A percentile compares a stretch with the other conserved stretches of the same genome.
Conservation (phyloP, 2,113 vertebrate species). For the Mirza zaza region DNA sequence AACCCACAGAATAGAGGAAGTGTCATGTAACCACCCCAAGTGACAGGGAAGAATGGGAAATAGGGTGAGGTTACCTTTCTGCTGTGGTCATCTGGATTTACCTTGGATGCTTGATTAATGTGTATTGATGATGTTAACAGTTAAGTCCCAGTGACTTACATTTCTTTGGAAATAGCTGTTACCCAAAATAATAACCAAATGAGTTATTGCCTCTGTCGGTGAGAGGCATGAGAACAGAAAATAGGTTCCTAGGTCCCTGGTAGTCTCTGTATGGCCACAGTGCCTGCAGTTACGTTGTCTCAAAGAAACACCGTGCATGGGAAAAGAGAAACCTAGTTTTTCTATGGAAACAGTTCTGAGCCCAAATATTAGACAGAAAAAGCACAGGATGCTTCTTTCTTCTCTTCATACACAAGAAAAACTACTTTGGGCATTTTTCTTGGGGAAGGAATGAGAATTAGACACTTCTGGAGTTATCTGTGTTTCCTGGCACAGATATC, state of each 20-base stretch:
- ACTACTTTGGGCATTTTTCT: not conserved
- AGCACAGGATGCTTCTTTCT: not conserved
- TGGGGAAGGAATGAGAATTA: not conserved
- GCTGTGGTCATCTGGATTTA: not conserved
- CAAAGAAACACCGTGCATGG: not conserved
- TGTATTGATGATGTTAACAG: not conserved
- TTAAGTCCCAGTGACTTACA: not conserved
- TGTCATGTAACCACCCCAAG: not conserved
- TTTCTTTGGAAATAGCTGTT: not conserved
- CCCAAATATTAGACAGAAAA: not conserved
- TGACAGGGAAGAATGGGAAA: not conserved
- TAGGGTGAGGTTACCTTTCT: fast-evolving
- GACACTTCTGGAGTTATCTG: not conserved
- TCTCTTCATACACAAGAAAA: not conserved
- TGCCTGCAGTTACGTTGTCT: no score
- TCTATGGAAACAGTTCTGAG: not conserved
- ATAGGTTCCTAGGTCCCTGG: not conserved
- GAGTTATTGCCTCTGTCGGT: not conserved
- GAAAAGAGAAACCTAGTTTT: not conserved
- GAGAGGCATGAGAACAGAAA: not conserved
- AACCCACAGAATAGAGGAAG: not conserved
- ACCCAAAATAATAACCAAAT: not conserved
- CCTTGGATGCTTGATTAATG: not conserved
- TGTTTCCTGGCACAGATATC: not conserved
- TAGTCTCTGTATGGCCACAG: not conserved